phyloP scores from a whole-genome alignment of 2,888 invertebrate species.

The Drosophila mimetica region DNA sequence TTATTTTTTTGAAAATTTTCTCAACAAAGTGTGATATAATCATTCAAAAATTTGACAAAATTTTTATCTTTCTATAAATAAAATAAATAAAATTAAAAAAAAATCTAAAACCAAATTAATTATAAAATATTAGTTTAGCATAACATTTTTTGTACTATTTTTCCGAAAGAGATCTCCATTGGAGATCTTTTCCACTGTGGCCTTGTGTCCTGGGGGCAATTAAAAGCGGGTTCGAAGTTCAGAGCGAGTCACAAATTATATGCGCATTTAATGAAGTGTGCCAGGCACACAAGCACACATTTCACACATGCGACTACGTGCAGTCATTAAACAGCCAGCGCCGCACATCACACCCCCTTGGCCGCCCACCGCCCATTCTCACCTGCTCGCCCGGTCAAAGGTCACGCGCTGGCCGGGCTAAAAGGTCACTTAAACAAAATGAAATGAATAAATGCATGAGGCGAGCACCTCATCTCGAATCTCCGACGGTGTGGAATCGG shows the following conservation, averaged over 20 bases:
- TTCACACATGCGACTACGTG: conserved; percentile 61
- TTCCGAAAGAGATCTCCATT: background rate
- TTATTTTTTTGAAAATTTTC: too few species aligned
- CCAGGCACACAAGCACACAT: conserved; percentile 41
- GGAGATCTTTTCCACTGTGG: conserved; percentile 12
- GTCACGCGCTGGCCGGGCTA: conserved; percentile 48
- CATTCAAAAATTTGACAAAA: too few species aligned
- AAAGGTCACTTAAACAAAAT: conserved; percentile 64
- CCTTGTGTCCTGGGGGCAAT: conserved; percentile 40
- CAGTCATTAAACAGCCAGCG: conserved; percentile 52
- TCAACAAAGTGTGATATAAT: too few species aligned
- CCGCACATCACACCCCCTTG: background rate
- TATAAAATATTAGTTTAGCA: too few species aligned
- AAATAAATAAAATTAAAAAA: too few species aligned
- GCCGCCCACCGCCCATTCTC: background rate
- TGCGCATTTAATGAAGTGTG: conserved; percentile 70
- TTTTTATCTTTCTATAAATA: too few species aligned
- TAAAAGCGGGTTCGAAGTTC: conserved; percentile 60
- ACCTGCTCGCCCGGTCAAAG: conserved; percentile 34
- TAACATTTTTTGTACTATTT: too few species aligned
- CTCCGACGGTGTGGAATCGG: background rate
- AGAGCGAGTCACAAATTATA: conserved; percentile 58
- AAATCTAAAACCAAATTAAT: too few species aligned
- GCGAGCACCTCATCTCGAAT: background rate
- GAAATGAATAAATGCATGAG: conserved; percentile 64